Evolutionary conservation across 2,797 vertebrate species (phyloP).

Genomic region (Sciurus carolinensis): DNA sequence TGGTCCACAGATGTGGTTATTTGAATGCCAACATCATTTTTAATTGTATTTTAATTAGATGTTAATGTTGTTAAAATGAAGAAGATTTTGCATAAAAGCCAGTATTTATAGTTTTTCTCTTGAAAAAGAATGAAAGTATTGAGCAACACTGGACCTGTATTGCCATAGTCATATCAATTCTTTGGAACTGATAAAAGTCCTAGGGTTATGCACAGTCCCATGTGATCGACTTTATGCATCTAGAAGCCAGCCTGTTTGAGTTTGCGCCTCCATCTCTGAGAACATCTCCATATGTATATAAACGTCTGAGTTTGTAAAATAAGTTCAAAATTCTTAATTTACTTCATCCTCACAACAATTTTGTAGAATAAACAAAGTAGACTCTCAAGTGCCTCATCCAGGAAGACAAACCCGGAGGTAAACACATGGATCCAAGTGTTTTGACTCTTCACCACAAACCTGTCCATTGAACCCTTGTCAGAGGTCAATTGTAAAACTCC

Average conservation of each 20-base stretch:
- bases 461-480: neutral
- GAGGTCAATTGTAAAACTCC: neutral
- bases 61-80: neutral
- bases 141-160: neutral
- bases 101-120: neutral
- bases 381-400: neutral
- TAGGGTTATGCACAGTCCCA: neutral
- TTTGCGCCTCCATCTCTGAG: neutral
- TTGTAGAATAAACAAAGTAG: neutral
- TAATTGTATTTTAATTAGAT: too few species aligned
- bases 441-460: neutral
- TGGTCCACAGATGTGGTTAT: neutral
- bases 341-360: neutral
- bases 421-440: neutral
- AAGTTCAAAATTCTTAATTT: neutral
- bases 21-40: constrained; percentile 9
- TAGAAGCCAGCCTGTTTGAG: neutral
- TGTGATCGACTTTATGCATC: fast-evolving
- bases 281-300: neutral
- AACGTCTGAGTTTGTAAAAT: neutral
- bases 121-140: neutral
- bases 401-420: neutral
- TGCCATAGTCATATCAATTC: neutral
- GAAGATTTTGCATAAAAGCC: neutral
- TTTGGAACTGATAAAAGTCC: neutral